These are phyloP conservation scores for Pseudolaguvia tuberculata DNA, from an alignment of 2,113 vertebrate species.

Conservation along the genomic window DNA sequence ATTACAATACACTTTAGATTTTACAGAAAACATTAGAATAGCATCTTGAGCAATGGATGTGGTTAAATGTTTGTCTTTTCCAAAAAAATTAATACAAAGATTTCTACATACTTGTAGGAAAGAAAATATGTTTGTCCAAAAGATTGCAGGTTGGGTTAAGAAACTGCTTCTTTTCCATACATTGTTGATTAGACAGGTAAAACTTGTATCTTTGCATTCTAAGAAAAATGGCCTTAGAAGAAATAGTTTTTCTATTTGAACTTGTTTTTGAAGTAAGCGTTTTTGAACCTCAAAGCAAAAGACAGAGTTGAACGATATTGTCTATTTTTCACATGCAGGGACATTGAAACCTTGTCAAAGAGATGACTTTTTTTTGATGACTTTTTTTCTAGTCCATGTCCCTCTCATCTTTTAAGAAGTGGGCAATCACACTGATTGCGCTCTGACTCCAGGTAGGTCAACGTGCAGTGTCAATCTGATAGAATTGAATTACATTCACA, in stretches of 20 bases:
- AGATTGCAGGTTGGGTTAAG: conserved; percentile 42
- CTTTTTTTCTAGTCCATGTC: conserved; percentile 14
- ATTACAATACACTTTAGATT: conserved; percentile 31
- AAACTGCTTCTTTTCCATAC: conserved; percentile 37
- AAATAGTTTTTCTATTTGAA: conserved; percentile 9
- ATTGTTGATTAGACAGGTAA: conserved; percentile 49
- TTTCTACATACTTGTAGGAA: neutral
- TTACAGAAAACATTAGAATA: no score
- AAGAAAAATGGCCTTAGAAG: conserved; percentile 34
- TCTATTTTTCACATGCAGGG: conserved; percentile 26
- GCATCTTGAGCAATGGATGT: no score
- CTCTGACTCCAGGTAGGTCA: neutral
- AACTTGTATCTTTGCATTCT: conserved; percentile 52
- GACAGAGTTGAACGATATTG: conserved; percentile 21
- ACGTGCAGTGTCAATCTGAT: neutral
- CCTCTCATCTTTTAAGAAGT: conserved; percentile 18
- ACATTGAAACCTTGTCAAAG: conserved; percentile 13
- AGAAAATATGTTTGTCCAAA: conserved; percentile 37
- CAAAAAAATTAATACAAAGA: neutral
- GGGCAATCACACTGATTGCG: conserved; percentile 18
- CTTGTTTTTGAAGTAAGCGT: conserved; percentile 39
- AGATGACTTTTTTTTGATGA: conserved; percentile 10
- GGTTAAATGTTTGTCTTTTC: neutral
- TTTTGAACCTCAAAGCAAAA: conserved; percentile 52
- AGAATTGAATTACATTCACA: neutral